A percentile compares a stretch with the other conserved stretches of the same genome.
Evolutionary conservation across 2,797 vertebrate genomes (phyloP).

Genomic region (Danio jaintianensis): DNA sequence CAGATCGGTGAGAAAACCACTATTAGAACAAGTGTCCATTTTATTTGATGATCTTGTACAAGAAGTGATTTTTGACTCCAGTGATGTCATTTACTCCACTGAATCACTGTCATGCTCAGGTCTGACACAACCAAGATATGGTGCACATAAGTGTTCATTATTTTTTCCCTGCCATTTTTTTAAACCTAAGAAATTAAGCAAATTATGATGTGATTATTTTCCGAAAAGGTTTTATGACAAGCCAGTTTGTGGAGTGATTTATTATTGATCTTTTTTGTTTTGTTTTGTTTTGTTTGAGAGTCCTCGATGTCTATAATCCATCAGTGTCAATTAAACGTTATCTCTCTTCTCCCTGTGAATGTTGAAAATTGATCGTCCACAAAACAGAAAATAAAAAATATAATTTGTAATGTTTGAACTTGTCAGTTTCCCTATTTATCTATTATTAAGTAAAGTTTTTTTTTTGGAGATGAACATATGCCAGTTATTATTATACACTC

Average conservation of each 20-base stretch:
- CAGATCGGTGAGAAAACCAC: background rate
- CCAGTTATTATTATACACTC: background rate
- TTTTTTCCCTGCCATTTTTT: background rate
- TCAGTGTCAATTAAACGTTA: background rate
- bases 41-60: background rate
- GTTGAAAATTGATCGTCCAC: constrained; percentile 4
- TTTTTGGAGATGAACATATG: too few species aligned
- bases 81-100: constrained; percentile 4
- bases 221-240: background rate
- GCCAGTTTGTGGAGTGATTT: background rate
- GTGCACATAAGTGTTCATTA: background rate
- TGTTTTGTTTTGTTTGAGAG: background rate
- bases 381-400: constrained; percentile 10
- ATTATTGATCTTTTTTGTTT: background rate
- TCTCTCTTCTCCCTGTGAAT: constrained; percentile 5
- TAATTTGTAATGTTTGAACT: constrained; percentile 6
- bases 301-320: background rate
- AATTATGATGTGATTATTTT: constrained; percentile 10
- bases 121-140: background rate
- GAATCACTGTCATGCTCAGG: background rate
- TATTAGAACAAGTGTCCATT: background rate
- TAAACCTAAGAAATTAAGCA: background rate
- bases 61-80: background rate
- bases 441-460: too few species aligned
- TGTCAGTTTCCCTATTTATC: background rate